A percentile compares a stretch with the other conserved stretches of the same genome.
Evolutionary conservation across 2,888 invertebrate species (phyloP).

Genomic region (Terebella lapidaria): DNA sequence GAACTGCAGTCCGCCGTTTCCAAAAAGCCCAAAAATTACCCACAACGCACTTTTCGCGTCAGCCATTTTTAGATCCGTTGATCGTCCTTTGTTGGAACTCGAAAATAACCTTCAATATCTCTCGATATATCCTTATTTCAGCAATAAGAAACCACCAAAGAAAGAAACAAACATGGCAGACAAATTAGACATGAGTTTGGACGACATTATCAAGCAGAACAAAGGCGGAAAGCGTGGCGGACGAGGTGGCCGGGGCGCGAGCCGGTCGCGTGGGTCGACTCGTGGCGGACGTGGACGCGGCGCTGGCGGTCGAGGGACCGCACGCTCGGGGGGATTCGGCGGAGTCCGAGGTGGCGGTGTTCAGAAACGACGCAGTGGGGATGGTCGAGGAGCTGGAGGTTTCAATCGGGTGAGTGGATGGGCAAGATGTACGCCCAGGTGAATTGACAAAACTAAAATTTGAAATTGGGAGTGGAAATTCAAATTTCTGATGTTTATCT

Average conservation of each 20-base stretch:
- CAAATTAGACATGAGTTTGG: conserved; percentile 94
- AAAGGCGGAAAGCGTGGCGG: conserved; percentile 55
- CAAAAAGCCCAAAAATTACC: too few species aligned
- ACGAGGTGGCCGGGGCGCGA: conserved; percentile 51
- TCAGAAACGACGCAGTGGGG: conserved; percentile 32
- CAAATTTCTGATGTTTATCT: too few species aligned
- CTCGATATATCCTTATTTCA: too few species aligned
- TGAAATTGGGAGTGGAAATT: too few species aligned
- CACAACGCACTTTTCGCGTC: too few species aligned
- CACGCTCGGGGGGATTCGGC: conserved; percentile 17
- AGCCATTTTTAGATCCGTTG: too few species aligned
- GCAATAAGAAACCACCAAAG: too few species aligned
- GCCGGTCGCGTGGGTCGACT: conserved; percentile 42
- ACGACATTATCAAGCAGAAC: conserved; percentile 83
- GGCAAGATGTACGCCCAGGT: not conserved
- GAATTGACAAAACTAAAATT: too few species aligned
- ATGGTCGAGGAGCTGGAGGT: not conserved
- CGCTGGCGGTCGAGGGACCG: conserved; percentile 54
- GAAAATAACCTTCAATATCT: too few species aligned
- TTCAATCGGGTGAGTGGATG: not conserved
- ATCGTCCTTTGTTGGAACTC: too few species aligned
- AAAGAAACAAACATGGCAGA: conserved; percentile 49
- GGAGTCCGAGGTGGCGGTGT: conserved; percentile 43
- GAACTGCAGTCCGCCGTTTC: too few species aligned
- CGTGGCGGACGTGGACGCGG: conserved; percentile 56